Evolutionary conservation across 35 echinoderm and acorn worm species (phyloP).

Genomic region (Ophiothrix spiculata): DNA sequence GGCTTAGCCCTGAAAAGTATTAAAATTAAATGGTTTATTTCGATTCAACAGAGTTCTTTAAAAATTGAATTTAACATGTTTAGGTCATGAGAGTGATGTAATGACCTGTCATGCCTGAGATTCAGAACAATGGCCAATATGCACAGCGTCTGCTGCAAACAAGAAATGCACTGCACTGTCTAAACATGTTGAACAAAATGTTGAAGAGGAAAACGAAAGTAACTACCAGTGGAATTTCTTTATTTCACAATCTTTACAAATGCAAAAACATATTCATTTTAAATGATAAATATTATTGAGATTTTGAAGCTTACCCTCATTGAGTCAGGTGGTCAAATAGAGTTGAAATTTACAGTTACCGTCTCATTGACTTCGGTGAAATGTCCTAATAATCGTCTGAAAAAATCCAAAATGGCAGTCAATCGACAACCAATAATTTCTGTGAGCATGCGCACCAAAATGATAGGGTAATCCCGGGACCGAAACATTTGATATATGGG

Average conservation of each 20-base stretch:
- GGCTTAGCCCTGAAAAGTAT: too few relatives aligned
- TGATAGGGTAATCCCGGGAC: conserved; percentile 30
- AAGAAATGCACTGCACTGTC: too few relatives aligned
- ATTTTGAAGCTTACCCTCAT: conserved; percentile 33
- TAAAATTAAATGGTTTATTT: too few relatives aligned
- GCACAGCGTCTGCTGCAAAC: too few relatives aligned
- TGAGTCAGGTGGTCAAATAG: not conserved
- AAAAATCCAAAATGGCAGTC: conserved; percentile 53
- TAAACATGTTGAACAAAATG: too few relatives aligned
- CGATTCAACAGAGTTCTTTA: too few relatives aligned
- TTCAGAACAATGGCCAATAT: too few relatives aligned
- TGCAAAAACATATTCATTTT: not conserved
- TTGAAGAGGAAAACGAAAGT: not conserved
- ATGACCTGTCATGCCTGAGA: too few relatives aligned
- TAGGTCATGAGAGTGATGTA: too few relatives aligned
- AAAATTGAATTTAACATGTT: too few relatives aligned
- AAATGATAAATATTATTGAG: not conserved
- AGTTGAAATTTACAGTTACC: conserved; percentile 3
- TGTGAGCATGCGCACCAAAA: conserved; percentile 17
- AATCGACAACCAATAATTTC: conserved; percentile 1
- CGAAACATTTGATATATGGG: conserved; percentile 19
- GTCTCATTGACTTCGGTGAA: not conserved
- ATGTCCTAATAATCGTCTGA: not conserved
- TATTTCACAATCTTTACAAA: not conserved
- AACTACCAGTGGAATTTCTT: not conserved